Evolutionary conservation across 2,888 invertebrate genomes (phyloP).

Genomic region (Diloba caeruleocephala): DNA sequence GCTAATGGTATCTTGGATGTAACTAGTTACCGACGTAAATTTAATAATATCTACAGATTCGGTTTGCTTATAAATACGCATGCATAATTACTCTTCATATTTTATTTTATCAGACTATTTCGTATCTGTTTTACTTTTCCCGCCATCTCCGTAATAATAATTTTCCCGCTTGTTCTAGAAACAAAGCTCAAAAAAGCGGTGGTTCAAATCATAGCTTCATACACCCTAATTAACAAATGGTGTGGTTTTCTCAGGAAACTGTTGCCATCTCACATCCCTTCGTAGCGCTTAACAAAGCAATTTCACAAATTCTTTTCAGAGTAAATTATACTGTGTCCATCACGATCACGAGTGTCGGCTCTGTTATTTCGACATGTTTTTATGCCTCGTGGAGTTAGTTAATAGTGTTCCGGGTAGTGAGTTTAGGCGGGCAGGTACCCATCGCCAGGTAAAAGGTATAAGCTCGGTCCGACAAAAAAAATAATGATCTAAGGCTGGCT

Average conservation of each 20-base stretch:
- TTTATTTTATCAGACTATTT: too few relatives aligned
- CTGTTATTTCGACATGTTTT: slow-evolving; percentile 76
- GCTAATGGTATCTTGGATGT: too few relatives aligned
- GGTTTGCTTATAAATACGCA: too few relatives aligned
- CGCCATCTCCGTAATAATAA: slow-evolving; percentile 27
- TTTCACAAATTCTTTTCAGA: slow-evolving; percentile 66
- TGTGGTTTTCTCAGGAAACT: slow-evolving; percentile 40
- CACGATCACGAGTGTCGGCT: slow-evolving; percentile 66
- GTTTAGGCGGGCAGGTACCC: slow-evolving; percentile 78
- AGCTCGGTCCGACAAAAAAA: slow-evolving; percentile 67
- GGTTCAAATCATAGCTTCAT: slow-evolving; percentile 32
- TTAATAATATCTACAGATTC: too few relatives aligned
- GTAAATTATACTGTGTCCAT: slow-evolving; percentile 75
- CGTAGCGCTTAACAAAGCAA: slow-evolving; percentile 56
- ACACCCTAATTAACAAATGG: slow-evolving; percentile 40
- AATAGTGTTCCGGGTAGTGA: slow-evolving; percentile 85
- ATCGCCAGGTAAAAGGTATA: slow-evolving; percentile 76
- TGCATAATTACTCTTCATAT: too few relatives aligned
- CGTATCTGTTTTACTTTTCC: slow-evolving; percentile 1
- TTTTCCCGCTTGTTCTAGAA: slow-evolving; percentile 39
- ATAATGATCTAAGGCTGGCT: slow-evolving; percentile 65
- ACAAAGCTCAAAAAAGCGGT: slow-evolving; percentile 20
- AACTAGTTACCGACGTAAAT: too few relatives aligned
- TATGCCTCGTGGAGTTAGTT: slow-evolving; percentile 79
- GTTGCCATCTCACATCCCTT: slow-evolving; percentile 33